These are phyloP conservation scores for Smutsia gigantea DNA, from an alignment of 2,797 vertebrate genomes.

Conservation along the genomic window DNA sequence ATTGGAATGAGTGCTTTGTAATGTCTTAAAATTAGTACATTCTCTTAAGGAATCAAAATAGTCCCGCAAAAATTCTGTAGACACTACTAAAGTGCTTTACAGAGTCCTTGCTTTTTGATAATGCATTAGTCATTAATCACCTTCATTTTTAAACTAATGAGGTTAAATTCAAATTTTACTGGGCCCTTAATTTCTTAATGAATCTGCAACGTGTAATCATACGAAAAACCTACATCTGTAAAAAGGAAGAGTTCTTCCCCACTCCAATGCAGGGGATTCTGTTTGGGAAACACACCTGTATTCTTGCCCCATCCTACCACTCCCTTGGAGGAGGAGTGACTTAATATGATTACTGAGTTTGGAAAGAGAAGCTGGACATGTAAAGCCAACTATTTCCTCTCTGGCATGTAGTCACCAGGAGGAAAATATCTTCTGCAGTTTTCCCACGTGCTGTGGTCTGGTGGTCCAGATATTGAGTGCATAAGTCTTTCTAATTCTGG, in stretches of 20 bases:
- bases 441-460: background rate
- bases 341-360: background rate
- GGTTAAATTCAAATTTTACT: slow-evolving; percentile 30
- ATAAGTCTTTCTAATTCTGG: background rate
- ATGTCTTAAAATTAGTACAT: slow-evolving; percentile 42
- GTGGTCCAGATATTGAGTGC: background rate
- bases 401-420: background rate
- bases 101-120: slow-evolving; percentile 42
- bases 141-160: slow-evolving; percentile 51
- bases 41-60: slow-evolving; percentile 44
- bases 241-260: background rate
- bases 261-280: background rate
- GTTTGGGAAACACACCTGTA: background rate
- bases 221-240: background rate
- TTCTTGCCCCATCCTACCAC: background rate
- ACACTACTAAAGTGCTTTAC: slow-evolving; percentile 9
- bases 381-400: background rate
- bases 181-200: slow-evolving; percentile 17
- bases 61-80: slow-evolving; percentile 15
- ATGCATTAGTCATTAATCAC: background rate
- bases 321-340: background rate
- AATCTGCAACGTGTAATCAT: background rate
- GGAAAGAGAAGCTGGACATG: background rate
- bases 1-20: slow-evolving; percentile 40
- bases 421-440: background rate